These are phyloP conservation scores for Taenaris catops DNA, from an alignment of 2,888 invertebrate genomes.

Conservation along the genomic window DNA sequence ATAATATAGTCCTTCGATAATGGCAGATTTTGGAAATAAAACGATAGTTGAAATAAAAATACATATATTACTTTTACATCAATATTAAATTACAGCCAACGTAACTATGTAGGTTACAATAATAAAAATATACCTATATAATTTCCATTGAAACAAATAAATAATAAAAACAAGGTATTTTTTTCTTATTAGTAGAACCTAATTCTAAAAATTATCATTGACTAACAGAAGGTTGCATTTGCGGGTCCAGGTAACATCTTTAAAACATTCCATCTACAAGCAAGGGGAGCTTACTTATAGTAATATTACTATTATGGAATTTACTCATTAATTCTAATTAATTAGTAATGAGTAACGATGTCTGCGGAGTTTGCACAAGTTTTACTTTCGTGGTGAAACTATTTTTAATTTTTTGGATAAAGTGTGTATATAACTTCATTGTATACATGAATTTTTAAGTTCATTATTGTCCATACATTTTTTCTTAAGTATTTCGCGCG, in stretches of 20 bases:
- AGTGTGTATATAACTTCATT: conserved; percentile 7
- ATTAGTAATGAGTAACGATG: conserved; percentile 64
- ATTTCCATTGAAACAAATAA: conserved; percentile 77
- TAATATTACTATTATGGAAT: conserved; percentile 69
- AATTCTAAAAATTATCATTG: conserved; percentile 71
- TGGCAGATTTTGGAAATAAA: too few species aligned
- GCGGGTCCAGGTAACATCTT: conserved; percentile 70
- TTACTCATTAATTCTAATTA: conserved; percentile 71
- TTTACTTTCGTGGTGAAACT: conserved; percentile 2
- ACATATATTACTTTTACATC: conserved; percentile 80
- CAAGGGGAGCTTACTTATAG: conserved; percentile 72
- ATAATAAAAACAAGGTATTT: conserved; percentile 77
- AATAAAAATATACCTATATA: conserved; percentile 79
- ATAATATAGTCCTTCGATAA: too few species aligned
- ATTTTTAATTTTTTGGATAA: neutral
- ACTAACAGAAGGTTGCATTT: conserved; percentile 68
- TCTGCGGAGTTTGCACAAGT: conserved; percentile 45
- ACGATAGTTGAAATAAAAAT: conserved; percentile 73
- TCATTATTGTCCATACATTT: conserved; percentile 15
- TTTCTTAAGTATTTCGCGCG: conserved; percentile 22
- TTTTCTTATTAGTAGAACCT: conserved; percentile 67
- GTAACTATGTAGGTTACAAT: conserved; percentile 78
- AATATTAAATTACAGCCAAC: conserved; percentile 80
- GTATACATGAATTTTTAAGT: conserved; percentile 1
- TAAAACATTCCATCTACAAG: conserved; percentile 71